Evolutionary conservation across 2,888 invertebrate genomes (phyloP), one percentile per base, ranked within the genome.

Genomic region (Holacanthella duospinosa): DNA sequence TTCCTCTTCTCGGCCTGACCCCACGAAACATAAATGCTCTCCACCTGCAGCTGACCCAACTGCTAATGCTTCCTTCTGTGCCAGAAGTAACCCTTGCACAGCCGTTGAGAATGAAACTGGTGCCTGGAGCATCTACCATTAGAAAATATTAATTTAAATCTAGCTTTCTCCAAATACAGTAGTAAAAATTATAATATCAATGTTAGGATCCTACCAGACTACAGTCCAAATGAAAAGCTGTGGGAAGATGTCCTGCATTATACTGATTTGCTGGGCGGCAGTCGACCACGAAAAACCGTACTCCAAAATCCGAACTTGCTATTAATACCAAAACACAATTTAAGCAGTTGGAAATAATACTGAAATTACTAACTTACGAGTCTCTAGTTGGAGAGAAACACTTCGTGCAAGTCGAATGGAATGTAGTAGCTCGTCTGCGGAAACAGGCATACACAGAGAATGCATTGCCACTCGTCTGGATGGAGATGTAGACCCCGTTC

Each of bases 181-280:
- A 36, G 21, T 21, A 36, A 36, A 36, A 25, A 26, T 55, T 9
- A 53, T 21, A 16, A 9, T 53, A 53, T 12, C 6, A 55, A 55
- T 55, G 27, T 55, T 59, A 4, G 16, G 2, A 48, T 58, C 75
- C 75, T 75, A 86, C 86, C 75, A 99, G 81, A 78, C 93, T 92
- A 75, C 95, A 94, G 78, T 99, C 97, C 68, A 99, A 82, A 79
- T 97, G 96, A 80, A 97, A 99, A 62, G 97, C 97, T 60, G 95
- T 96, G 1, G 93, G 89, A 70, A 99, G 83, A 80, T 97, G 96
- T 0, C 97, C 97, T 61, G 88, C 87, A 80, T 96, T 96, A 76
- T 96, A 99, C 75, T 97, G 95, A 70, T 95, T 93, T 16, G 93
- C 86, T 9, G 97, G 94, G 68, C 99, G 84, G 77, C 96, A 96